phyloP scores from a whole-genome alignment of 2,888 invertebrate species.

The Dryobotodes eremita region DNA sequence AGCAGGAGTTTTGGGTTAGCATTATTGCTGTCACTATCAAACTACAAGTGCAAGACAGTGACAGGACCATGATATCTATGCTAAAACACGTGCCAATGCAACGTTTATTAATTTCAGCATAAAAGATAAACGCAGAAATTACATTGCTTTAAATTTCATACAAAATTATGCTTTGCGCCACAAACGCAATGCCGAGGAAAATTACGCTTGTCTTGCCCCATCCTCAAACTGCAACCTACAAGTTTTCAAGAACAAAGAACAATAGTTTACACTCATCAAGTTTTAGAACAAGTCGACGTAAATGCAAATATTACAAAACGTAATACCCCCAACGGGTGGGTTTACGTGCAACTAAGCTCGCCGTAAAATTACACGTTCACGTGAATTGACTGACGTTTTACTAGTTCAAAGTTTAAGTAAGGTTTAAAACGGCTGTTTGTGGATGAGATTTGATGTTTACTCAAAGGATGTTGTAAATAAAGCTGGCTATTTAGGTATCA shows the following conservation, averaged over 20 bases:
- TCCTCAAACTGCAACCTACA: not conserved
- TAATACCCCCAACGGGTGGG: not conserved
- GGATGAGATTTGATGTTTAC: constrained; percentile 4
- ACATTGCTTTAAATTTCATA: not conserved
- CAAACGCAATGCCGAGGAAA: not conserved
- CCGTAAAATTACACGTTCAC: constrained; percentile 1
- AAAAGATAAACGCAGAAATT: no score
- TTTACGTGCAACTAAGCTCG: not conserved
- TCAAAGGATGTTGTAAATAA: not conserved
- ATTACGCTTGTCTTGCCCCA: rapidly evolving
- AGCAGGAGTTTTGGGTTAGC: no score
- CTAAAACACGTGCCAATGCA: not conserved
- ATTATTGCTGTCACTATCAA: not conserved
- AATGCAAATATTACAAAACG: constrained; percentile 15
- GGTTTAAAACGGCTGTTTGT: constrained; percentile 12
- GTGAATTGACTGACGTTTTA: constrained; percentile 10
- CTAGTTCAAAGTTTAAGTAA: not conserved
- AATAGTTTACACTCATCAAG: not conserved
- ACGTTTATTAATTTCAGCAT: not conserved
- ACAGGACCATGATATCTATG: not conserved
- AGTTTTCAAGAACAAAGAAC: constrained; percentile 5
- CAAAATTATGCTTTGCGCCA: not conserved
- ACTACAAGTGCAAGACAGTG: not conserved
- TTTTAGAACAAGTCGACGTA: not conserved
- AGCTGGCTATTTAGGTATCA: not conserved